Evolutionary conservation across 2,797 vertebrate species (phyloP), one percentile per base, ranked within the genome.

Genomic region (Poeciliopsis turneri): DNA sequence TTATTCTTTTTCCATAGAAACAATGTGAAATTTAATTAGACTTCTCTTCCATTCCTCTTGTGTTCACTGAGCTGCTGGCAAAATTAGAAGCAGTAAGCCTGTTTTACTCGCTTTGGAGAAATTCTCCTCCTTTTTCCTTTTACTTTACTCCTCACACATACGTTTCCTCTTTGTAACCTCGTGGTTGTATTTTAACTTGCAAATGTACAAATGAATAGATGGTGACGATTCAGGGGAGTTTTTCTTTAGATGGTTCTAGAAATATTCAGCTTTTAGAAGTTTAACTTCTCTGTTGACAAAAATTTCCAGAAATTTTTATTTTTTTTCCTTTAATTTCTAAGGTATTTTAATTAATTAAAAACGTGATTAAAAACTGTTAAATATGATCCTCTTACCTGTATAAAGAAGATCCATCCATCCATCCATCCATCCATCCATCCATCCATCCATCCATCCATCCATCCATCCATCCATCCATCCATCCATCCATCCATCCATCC

Each of bases 11-110:
- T 70, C 15, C 25, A 43, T 15, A n/a, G 13, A 45, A 70, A 45
- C n/a, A n/a, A 13, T 45, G 36, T 43, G 68, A 70, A 28, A 70
- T 45, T 70, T 70, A 70, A 70, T 70, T 70, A 70, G 68, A 45
- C 39, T 70, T 13, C 11, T 45, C 16, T 70, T 70, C 39, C 23
- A 9, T 70, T 45, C 5, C 12, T 70, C 16, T 6, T 45, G 33
- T 76, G 30, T 36, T 39, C n/a, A 0, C 4, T 53, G 25, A 55
- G 25, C 47, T 49, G 47, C 36, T 30, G 47, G 76, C 47, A 33
- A 41, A 39, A 13, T 23, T 28, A 30, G 66, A 45, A 57, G 18
- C 36, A 20, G 39, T 10, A 55, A 71, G 25, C 28, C 16, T 23
- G 18, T 71, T 66, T 53, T 30, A 49, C 30, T 49, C 43, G 23